Evolutionary conservation across 1,140 invertebrate species (phyloP).

Genomic region (Drosophila baimaii): DNA sequence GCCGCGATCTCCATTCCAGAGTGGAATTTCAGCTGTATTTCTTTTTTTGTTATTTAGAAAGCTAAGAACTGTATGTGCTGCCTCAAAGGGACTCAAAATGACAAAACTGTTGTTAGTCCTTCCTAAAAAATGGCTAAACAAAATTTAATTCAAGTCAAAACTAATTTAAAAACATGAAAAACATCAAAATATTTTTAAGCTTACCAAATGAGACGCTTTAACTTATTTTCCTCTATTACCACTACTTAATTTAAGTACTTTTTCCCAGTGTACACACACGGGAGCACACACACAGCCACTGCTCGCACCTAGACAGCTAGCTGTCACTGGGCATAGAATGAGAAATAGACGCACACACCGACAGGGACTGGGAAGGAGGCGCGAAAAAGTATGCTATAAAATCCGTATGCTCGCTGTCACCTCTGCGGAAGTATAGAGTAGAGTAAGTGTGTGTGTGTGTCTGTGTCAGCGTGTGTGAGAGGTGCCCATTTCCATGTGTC

Average conservation of each 20-base stretch:
- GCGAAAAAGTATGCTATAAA: slow-evolving; percentile 75
- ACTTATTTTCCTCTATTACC: background rate
- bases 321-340: slow-evolving; percentile 45
- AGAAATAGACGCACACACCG: slow-evolving; percentile 25
- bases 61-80: no score
- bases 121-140: no score
- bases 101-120: no score
- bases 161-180: background rate
- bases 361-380: slow-evolving; percentile 22
- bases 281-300: slow-evolving; percentile 22
- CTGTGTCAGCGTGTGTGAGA: no score
- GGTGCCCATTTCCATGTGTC: slow-evolving; percentile 26
- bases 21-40: background rate
- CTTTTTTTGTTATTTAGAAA: background rate
- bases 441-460: background rate
- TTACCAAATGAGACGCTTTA: background rate
- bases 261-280: slow-evolving; percentile 24
- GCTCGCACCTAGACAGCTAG: slow-evolving; percentile 21
- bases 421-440: slow-evolving; percentile 1
- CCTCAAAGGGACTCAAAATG: no score
- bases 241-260: background rate
- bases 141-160: rapidly evolving
- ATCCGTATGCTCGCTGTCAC: slow-evolving; percentile 52
- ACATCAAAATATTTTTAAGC: no score
- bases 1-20: background rate